Conservation (phyloP, 2,113 vertebrate genomes). For the Columba janthina region DNA sequence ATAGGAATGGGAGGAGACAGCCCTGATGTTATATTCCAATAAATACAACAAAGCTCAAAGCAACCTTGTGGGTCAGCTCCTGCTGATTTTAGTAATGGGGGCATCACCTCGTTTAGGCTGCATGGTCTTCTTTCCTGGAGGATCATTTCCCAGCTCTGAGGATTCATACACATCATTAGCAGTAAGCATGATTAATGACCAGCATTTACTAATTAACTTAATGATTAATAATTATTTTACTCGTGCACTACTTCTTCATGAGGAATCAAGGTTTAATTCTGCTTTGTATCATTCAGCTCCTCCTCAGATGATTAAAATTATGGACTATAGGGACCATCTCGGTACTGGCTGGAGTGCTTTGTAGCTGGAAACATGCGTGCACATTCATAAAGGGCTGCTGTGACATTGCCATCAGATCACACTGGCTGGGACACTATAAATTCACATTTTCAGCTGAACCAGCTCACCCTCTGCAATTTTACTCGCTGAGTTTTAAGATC, state of each 20-base stretch:
- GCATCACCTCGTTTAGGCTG: background rate
- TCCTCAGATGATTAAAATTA: background rate
- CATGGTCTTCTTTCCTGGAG: background rate
- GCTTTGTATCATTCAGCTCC: background rate
- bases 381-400: background rate
- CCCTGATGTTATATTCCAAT: background rate
- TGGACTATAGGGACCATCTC: background rate
- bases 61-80: background rate
- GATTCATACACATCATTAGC: background rate
- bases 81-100: background rate
- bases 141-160: background rate
- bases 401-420: background rate
- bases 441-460: constrained; percentile 11
- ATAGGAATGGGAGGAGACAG: background rate
- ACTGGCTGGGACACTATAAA: background rate
- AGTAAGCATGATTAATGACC: constrained; percentile 17
- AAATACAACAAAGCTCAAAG: background rate
- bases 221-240: constrained; percentile 40
- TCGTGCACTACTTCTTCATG: background rate
- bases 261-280: background rate
- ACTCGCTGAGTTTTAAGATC: constrained; percentile 55
- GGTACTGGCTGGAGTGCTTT: background rate
- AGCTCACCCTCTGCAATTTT: constrained; percentile 28
- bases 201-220: constrained; percentile 22
- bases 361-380: background rate